Evolutionary conservation across 37 sponge, comb jelly and placozoan genomes (phyloP).

Genomic region (Halisarca cf. caerulea): DNA sequence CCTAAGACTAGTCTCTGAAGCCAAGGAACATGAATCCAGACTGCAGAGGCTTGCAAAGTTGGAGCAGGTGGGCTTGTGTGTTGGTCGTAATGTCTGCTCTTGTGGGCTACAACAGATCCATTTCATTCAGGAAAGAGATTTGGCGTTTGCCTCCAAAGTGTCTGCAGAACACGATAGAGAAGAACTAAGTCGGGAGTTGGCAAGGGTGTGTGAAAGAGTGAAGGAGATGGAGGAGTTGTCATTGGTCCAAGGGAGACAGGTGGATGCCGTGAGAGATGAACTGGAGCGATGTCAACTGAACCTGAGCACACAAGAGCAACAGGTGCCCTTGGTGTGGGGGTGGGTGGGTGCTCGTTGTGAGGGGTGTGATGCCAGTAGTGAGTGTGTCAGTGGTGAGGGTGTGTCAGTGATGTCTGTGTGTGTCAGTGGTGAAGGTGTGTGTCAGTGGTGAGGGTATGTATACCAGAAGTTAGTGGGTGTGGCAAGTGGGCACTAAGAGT

Average conservation of each 20-base stretch:
- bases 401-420: no score
- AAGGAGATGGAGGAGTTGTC: neutral
- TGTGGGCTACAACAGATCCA: no score
- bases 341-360: no score
- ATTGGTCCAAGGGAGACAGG: neutral
- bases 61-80: slow-evolving; percentile 29
- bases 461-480: no score
- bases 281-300: neutral
- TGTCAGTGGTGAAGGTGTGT: no score
- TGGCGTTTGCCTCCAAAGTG: slow-evolving; percentile 10
- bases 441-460: no score
- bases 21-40: slow-evolving; percentile 45
- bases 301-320: neutral
- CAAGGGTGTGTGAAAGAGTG: neutral
- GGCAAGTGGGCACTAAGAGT: no score
- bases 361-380: no score
- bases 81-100: neutral
- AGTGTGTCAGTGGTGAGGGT: no score
- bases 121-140: neutral
- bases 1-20: slow-evolving; percentile 56
- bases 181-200: neutral
- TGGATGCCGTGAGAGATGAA: neutral
- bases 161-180: slow-evolving; percentile 18
- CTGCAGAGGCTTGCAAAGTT: slow-evolving; percentile 20
- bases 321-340: no score